Conservation (phyloP, 2,113 vertebrate genomes). For the Rhadina sibilatrix region DNA sequence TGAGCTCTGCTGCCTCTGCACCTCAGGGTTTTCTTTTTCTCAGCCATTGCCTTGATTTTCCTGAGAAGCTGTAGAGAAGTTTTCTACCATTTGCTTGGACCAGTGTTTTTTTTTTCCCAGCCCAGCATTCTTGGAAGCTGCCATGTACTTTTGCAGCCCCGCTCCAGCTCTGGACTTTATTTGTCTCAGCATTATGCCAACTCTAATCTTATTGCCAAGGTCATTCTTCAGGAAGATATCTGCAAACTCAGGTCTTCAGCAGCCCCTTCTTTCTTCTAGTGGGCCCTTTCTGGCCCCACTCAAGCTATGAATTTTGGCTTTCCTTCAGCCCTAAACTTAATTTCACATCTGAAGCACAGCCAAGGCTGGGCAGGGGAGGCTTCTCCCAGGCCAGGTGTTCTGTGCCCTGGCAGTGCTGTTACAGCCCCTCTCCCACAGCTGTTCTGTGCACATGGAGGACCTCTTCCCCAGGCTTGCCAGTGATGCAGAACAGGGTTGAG, state of each 20-base stretch:
- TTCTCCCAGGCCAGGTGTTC: neutral
- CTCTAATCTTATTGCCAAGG: neutral
- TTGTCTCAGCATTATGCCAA: neutral
- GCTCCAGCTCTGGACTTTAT: neutral
- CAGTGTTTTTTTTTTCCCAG: neutral
- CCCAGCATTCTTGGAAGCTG: neutral
- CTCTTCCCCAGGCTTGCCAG: fast-evolving
- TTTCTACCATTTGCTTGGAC: neutral
- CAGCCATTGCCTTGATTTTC: neutral
- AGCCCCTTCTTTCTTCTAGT: neutral
- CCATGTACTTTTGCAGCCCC: neutral
- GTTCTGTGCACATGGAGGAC: neutral
- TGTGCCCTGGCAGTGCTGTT: neutral
- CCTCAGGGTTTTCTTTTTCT: neutral
- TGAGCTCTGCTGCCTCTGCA: neutral
- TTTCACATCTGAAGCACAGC: neutral
- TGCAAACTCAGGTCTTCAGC: neutral
- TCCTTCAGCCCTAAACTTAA: neutral
- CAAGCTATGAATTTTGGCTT: neutral
- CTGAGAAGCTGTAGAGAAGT: neutral
- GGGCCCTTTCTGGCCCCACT: neutral
- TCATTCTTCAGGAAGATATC: neutral
- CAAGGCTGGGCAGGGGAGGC: neutral
- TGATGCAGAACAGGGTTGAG: neutral
- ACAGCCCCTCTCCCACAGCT: fast-evolving